Conservation (phyloP, 2,113 vertebrate species). For the Ardeotis arabs region DNA sequence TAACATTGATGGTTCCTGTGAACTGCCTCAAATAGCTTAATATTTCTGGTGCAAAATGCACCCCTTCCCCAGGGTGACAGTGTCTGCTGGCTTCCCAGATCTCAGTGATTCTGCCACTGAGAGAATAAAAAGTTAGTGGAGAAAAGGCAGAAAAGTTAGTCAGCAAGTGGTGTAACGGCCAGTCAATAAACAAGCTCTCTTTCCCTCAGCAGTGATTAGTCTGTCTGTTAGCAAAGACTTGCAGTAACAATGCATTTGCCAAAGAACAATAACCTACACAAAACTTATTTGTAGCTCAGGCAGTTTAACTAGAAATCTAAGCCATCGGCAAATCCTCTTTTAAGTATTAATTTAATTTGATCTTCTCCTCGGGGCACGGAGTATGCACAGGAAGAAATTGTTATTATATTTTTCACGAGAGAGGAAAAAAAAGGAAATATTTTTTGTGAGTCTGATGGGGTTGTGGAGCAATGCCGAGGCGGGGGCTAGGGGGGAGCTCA, state of each 20-base stretch:
- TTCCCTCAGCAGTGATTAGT: neutral
- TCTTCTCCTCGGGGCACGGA: neutral
- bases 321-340: neutral
- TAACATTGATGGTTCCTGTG: neutral
- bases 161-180: neutral
- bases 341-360: conserved; percentile 45
- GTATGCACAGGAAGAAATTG: conserved; percentile 3
- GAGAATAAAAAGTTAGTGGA: neutral
- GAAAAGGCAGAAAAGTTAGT: neutral
- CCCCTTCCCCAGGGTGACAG: neutral
- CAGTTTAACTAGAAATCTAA: conserved; percentile 19
- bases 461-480: neutral
- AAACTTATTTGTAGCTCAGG: neutral
- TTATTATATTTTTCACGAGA: conserved; percentile 1
- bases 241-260: neutral
- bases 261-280: conserved; percentile 2
- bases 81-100: neutral
- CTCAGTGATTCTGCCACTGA: neutral
- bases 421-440: neutral
- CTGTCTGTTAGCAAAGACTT: neutral
- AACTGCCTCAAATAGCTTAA: neutral
- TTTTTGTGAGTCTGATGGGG: neutral
- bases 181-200: neutral
- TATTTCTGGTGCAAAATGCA: neutral
- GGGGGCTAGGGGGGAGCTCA: neutral